Conservation (phyloP, 92 coral and sea anemone species). For the Porites rus region DNA sequence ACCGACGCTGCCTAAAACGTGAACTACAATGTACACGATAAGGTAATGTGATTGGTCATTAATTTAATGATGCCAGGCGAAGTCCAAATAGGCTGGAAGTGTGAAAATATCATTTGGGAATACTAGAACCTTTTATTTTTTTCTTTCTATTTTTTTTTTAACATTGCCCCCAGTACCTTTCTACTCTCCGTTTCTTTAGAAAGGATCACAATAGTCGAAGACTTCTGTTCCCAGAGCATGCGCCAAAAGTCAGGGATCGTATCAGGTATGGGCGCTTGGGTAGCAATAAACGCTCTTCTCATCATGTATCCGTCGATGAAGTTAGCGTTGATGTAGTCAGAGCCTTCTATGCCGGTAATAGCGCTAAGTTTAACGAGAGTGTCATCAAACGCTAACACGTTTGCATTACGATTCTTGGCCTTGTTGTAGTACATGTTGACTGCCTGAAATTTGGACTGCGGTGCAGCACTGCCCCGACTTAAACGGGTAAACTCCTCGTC, state of each 20-base stretch:
- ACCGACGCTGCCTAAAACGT: no score
- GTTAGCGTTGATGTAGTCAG: constrained; percentile 95
- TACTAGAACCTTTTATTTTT: no score
- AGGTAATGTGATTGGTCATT: no score
- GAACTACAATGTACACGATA: no score
- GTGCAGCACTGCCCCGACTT: constrained; percentile 66
- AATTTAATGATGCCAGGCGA: no score
- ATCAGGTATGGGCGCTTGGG: constrained; percentile 98
- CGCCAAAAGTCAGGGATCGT: constrained; percentile 96
- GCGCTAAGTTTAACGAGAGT: constrained; percentile 77
- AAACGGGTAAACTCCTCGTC: constrained; percentile 86
- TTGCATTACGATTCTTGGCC: constrained; percentile 93
- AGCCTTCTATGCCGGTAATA: constrained; percentile 85
- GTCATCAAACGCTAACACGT: constrained; percentile 92
- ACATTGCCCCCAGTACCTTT: constrained; percentile 49
- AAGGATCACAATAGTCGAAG: constrained; percentile 85
- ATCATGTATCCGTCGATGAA: constrained; percentile 93
- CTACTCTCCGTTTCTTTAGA: constrained; percentile 91
- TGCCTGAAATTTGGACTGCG: constrained; percentile 74
- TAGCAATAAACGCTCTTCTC: constrained; percentile 89
- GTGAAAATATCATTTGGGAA: no score
- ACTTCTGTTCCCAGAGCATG: constrained; percentile 96
- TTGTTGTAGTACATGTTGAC: constrained; percentile 86
- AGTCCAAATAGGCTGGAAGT: no score
- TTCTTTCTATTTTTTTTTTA: no score